Conservation (phyloP, 2,113 vertebrate genomes). For the Nyctibius bracteatus region DNA sequence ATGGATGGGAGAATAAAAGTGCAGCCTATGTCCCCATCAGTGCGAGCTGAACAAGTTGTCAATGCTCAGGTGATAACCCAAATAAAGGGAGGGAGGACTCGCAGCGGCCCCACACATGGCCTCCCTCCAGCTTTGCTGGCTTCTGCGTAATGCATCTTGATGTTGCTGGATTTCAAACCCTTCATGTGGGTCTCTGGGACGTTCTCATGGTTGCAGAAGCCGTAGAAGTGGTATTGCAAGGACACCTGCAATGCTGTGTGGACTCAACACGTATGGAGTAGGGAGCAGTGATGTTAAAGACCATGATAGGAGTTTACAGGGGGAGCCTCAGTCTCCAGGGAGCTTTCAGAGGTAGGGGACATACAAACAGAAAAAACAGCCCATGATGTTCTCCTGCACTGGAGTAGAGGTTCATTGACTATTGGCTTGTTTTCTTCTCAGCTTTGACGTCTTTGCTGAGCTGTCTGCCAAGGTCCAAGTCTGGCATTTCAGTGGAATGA, state of each 20-base stretch:
- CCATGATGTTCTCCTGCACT: neutral
- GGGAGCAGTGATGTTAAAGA: neutral
- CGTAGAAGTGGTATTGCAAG: neutral
- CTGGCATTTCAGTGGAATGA: neutral
- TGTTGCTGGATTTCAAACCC: neutral
- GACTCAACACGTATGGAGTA: neutral
- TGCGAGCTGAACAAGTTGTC: neutral
- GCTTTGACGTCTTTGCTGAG: neutral
- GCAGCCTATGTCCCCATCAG: neutral
- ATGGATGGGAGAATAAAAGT: neutral
- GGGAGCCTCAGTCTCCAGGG: neutral
- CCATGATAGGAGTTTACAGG: neutral
- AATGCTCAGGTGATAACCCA: neutral
- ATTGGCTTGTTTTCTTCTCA: neutral
- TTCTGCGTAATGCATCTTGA: neutral
- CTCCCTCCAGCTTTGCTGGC: neutral
- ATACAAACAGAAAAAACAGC: neutral
- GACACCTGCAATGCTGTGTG: fast-evolving
- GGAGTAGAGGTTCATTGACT: neutral
- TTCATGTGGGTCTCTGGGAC: neutral
- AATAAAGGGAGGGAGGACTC: neutral
- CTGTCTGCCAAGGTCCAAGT: neutral
- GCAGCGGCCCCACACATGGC: neutral
- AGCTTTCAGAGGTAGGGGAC: neutral
- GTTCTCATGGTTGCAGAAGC: neutral